Evolutionary conservation across 2,797 vertebrate genomes (phyloP).

Genomic region (Syndactyla subalaris): DNA sequence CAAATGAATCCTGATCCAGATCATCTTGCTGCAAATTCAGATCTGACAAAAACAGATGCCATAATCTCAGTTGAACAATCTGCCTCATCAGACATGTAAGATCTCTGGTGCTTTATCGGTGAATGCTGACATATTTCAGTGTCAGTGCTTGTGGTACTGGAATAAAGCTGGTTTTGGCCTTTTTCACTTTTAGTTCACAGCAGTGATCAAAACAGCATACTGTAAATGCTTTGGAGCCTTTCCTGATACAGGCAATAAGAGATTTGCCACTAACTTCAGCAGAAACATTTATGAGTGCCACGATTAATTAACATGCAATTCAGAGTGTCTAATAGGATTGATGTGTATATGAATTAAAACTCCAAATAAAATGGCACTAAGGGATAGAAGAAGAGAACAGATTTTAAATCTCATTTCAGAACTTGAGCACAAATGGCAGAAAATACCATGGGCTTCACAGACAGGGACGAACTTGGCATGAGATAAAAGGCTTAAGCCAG

Average conservation of each 20-base stretch:
- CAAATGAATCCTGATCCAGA: not conserved
- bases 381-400: not conserved
- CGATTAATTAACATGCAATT: not conserved
- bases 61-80: not conserved
- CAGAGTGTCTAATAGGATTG: conserved; percentile 44
- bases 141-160: not conserved
- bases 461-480: conserved; percentile 3
- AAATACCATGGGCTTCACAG: not conserved
- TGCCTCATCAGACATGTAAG: not conserved
- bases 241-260: not conserved
- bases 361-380: not conserved
- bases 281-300: not conserved
- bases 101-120: not conserved
- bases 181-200: not conserved
- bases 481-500: conserved; percentile 31
- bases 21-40: not conserved
- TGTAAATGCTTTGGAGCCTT: not conserved
- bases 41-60: not conserved
- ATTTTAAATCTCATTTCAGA: conserved; percentile 34
- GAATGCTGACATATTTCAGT: not conserved
- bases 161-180: not conserved
- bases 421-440: not conserved
- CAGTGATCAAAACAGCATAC: not conserved
- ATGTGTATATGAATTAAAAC: conserved; percentile 49
- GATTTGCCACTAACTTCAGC: conserved; percentile 31